A percentile compares a stretch with the other conserved stretches of the same genome.
These are phyloP conservation scores for Montipora capricornis DNA, from an alignment of 64 coral and sea anemone genomes.

Conservation along the genomic window DNA sequence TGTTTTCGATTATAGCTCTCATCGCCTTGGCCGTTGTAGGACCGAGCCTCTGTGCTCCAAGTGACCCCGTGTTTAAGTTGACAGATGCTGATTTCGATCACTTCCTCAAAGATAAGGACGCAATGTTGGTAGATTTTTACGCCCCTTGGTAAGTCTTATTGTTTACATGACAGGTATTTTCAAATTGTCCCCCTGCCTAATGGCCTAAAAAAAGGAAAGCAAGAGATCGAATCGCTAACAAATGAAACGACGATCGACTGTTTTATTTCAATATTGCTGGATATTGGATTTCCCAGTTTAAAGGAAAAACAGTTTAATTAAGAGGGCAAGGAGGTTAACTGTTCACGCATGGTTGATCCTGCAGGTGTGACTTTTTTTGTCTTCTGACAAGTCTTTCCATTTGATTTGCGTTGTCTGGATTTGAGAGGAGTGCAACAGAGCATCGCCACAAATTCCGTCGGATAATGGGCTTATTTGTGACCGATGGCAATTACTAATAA, in stretches of 20 bases:
- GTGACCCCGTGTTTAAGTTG: slow-evolving; percentile 71
- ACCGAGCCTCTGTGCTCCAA: slow-evolving; percentile 26
- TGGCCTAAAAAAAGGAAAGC: not conserved
- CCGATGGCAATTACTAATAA: no score
- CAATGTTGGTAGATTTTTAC: slow-evolving; percentile 92
- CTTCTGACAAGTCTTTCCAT: not conserved
- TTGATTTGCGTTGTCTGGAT: not conserved
- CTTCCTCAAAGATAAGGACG: slow-evolving; percentile 79
- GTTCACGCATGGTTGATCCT: not conserved
- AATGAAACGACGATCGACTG: not conserved
- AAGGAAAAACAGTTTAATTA: not conserved
- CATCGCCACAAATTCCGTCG: no score
- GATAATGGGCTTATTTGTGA: no score
- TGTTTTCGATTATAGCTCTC: slow-evolving; percentile 9
- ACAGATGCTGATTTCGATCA: slow-evolving; percentile 78
- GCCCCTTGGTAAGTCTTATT: slow-evolving; percentile 84
- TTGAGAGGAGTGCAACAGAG: not conserved
- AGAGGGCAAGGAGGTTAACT: not conserved
- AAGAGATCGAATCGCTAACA: not conserved
- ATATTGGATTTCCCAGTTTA: not conserved
- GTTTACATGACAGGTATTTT: not conserved
- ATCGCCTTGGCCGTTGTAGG: slow-evolving; percentile 34
- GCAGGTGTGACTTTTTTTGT: not conserved
- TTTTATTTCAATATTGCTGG: not conserved
- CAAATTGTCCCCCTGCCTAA: not conserved